Conservation (phyloP, 1,140 invertebrate genomes). For the Sinella curviseta region DNA sequence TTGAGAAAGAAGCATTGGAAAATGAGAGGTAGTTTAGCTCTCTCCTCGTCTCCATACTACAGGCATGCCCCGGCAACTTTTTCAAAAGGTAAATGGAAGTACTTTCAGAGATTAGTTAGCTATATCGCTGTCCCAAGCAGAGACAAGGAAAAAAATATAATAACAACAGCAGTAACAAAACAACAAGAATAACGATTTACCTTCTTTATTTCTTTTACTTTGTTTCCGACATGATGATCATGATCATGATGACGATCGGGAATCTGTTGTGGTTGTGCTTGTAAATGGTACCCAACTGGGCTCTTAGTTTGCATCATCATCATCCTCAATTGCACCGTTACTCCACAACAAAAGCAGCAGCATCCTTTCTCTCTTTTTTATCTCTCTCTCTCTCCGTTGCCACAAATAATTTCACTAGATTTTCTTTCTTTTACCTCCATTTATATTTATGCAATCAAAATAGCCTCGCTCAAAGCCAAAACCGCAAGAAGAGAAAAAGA, state of each 20-base stretch:
- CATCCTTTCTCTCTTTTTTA: too few relatives aligned
- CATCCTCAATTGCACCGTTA: not conserved
- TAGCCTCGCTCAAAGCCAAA: not conserved
- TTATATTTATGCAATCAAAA: not conserved
- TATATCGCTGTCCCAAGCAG: not conserved
- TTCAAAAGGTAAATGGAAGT: not conserved
- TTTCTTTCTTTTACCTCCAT: not conserved
- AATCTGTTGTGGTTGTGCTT: not conserved
- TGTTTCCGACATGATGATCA: not conserved
- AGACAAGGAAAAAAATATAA: not conserved
- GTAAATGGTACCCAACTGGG: not conserved
- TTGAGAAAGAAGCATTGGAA: too few relatives aligned
- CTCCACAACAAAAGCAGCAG: too few relatives aligned
- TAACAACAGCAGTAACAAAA: not conserved
- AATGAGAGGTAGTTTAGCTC: too few relatives aligned
- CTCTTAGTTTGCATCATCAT: not conserved
- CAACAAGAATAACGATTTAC: not conserved
- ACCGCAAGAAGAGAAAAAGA: not conserved
- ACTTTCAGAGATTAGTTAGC: not conserved
- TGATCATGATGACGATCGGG: not conserved
- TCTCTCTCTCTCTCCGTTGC: too few relatives aligned
- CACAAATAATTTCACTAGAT: too few relatives aligned
- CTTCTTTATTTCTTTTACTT: not conserved
- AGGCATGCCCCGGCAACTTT: not conserved
- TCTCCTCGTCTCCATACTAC: too few relatives aligned